A percentile compares a stretch with the other conserved stretches of the same genome.
These are phyloP conservation scores for Bolinopsis microptera DNA, from an alignment of 37 sponge, comb jelly and placozoan species.

Conservation along the genomic window DNA sequence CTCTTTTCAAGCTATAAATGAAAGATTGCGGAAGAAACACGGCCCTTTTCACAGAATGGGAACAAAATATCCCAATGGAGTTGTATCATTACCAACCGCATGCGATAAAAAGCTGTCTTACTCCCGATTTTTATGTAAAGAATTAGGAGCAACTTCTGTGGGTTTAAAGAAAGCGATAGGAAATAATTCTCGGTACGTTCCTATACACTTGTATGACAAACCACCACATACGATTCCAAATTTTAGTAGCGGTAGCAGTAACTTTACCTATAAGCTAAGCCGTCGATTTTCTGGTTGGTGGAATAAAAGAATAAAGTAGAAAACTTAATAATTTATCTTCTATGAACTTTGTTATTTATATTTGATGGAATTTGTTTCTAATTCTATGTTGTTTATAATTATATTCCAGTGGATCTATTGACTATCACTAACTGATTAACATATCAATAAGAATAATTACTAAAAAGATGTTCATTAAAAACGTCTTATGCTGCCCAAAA, in stretches of 20 bases:
- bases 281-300: not conserved
- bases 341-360: too few species aligned
- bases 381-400: too few species aligned
- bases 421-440: too few species aligned
- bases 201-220: slow-evolving; percentile 13
- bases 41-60: not conserved
- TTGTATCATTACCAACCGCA: not conserved
- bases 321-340: too few species aligned
- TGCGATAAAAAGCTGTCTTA: not conserved
- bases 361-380: too few species aligned
- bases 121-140: not conserved
- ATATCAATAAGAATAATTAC: too few species aligned
- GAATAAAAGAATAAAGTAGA: too few species aligned
- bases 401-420: too few species aligned
- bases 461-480: too few species aligned
- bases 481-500: too few species aligned
- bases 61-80: not conserved
- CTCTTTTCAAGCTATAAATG: not conserved
- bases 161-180: not conserved
- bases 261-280: not conserved
- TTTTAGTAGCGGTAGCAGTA: not conserved
- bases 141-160: not conserved
- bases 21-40: not conserved
- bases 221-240: not conserved
- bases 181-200: not conserved